These are phyloP conservation scores for Oligia latruncula DNA, from an alignment of 2,888 invertebrate genomes.

Conservation along the genomic window DNA sequence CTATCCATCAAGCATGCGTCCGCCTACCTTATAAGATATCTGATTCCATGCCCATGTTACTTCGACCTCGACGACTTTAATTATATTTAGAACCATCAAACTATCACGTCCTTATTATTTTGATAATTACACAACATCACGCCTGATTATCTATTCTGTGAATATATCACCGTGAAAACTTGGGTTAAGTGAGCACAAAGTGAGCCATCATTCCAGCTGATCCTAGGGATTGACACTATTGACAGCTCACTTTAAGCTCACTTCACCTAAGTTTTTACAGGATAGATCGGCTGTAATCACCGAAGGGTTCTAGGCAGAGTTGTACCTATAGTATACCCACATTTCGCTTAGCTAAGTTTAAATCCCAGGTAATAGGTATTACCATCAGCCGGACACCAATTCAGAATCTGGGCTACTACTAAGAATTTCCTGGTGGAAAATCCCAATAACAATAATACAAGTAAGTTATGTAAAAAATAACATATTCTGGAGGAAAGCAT, in stretches of 20 bases:
- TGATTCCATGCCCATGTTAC: neutral
- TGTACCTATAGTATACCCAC: neutral
- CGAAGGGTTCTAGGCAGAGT: neutral
- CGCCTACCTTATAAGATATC: neutral
- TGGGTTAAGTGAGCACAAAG: no score
- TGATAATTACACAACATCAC: neutral
- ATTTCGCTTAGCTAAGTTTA: neutral
- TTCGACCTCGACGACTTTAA: neutral
- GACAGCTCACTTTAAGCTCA: no score
- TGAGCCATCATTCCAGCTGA: no score
- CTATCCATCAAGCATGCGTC: constrained; percentile 22
- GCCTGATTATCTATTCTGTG: neutral
- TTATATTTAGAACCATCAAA: neutral
- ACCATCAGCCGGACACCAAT: neutral
- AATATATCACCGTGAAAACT: no score
- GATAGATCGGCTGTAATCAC: neutral
- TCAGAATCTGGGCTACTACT: no score
- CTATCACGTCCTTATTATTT: neutral
- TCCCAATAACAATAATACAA: no score
- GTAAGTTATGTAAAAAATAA: no score
- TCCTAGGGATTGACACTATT: no score
- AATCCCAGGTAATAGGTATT: neutral
- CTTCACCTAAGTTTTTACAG: no score
- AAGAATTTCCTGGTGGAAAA: no score
- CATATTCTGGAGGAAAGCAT: neutral